Evolutionary conservation across 2,113 vertebrate species (phyloP).

Genomic region (Thamnaconus septentrionalis): DNA sequence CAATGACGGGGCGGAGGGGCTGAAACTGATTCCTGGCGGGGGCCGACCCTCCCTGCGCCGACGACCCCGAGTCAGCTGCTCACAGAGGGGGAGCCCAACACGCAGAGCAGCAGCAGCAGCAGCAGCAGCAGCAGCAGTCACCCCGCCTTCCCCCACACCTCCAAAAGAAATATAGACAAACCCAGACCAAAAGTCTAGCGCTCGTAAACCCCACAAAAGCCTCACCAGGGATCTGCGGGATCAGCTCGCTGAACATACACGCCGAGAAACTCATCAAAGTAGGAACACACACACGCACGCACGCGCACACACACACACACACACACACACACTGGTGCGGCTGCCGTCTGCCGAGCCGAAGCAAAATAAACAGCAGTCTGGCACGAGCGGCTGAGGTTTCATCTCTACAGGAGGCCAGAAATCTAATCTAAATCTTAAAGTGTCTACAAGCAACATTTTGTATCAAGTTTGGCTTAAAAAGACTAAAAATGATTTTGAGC

Average conservation of each 20-base stretch:
- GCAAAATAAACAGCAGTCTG: neutral
- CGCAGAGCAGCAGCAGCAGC: too few species aligned
- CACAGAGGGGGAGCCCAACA: slow-evolving; percentile 46
- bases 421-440: neutral
- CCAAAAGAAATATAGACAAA: too few species aligned
- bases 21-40: slow-evolving; percentile 34
- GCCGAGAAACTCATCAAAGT: slow-evolving; percentile 18
- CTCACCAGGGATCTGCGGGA: slow-evolving; percentile 21
- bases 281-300: neutral
- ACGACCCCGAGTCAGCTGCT: slow-evolving; percentile 9
- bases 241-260: slow-evolving; percentile 20
- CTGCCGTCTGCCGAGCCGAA: slow-evolving; percentile 1
- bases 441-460: neutral
- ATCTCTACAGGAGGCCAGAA: neutral
- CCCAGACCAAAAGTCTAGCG: neutral
- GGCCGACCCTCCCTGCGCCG: neutral
- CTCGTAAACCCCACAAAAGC: slow-evolving; percentile 41
- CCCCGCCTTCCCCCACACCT: too few species aligned
- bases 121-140: too few species aligned
- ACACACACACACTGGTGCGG: neutral
- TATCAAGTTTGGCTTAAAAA: too few species aligned
- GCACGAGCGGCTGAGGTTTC: neutral
- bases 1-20: slow-evolving; percentile 49
- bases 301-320: too few species aligned
- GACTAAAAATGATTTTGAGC: too few species aligned